A percentile compares a stretch with the other conserved stretches of the same genome.
Evolutionary conservation across 2,113 vertebrate genomes (phyloP).

Genomic region (Eidolon helvum): DNA sequence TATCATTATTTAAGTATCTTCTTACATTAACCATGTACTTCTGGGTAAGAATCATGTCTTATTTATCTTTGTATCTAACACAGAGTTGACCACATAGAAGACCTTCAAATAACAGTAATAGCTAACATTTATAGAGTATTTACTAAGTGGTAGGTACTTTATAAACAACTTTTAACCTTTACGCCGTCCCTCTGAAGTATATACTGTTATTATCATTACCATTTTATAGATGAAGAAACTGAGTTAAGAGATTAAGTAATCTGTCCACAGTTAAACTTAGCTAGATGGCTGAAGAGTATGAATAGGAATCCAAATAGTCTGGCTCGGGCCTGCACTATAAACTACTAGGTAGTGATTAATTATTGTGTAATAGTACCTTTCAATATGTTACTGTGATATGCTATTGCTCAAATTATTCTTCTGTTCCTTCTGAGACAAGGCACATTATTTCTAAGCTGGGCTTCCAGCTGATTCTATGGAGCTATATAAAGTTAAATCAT

Average conservation of each 20-base stretch:
- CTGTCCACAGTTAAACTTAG: neutral
- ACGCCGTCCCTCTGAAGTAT: neutral
- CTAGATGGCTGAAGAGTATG: neutral
- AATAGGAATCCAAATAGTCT: neutral
- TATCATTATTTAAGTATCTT: neutral
- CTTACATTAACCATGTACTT: neutral
- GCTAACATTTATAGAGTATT: neutral
- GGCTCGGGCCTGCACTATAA: neutral
- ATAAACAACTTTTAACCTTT: neutral
- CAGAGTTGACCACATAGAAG: neutral
- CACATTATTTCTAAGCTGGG: neutral
- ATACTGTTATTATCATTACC: neutral
- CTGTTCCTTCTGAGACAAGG: neutral
- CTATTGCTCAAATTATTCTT: neutral
- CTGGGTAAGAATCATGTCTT: neutral
- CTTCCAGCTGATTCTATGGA: neutral
- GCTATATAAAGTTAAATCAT: neutral
- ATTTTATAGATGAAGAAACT: conserved; percentile 7
- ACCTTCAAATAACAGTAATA: neutral
- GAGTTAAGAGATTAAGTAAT: neutral
- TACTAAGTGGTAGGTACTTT: neutral
- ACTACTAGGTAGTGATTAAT: neutral
- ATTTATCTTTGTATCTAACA: conserved; percentile 12
- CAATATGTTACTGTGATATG: neutral
- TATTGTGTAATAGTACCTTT: neutral